Evolutionary conservation across 2,113 vertebrate genomes (phyloP).

Genomic region (Lasiurus borealis): DNA sequence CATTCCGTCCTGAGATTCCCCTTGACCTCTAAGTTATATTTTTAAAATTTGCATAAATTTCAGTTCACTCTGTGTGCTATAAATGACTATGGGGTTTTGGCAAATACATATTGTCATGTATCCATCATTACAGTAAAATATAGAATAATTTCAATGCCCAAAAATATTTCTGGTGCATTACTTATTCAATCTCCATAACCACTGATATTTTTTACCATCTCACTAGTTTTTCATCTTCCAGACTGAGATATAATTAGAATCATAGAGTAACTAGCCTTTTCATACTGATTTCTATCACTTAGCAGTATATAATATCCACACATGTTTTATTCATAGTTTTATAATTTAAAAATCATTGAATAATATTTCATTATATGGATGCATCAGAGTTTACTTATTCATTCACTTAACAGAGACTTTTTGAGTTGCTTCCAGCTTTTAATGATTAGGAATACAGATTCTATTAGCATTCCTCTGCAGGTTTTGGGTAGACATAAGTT

Average conservation of each 20-base stretch:
- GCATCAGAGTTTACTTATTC: not conserved
- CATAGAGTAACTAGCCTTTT: not conserved
- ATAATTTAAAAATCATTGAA: not conserved
- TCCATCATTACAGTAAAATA: not conserved
- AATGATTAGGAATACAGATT: not conserved
- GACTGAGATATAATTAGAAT: slow-evolving; percentile 5
- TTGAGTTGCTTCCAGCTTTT: slow-evolving; percentile 19
- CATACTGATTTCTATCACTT: not conserved
- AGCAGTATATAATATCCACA: not conserved
- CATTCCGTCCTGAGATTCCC: not conserved
- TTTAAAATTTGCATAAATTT: not conserved
- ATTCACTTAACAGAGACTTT: not conserved
- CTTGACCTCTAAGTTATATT: slow-evolving; percentile 6
- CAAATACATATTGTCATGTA: not conserved
- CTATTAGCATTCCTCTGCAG: not conserved
- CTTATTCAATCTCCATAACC: not conserved
- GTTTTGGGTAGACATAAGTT: not conserved
- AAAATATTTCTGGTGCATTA: not conserved
- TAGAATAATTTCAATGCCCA: not conserved
- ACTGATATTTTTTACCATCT: not conserved
- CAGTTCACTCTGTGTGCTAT: not conserved
- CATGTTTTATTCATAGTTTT: not conserved
- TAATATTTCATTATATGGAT: not conserved
- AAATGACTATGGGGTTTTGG: not conserved
- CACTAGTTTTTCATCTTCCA: not conserved